phyloP scores from a whole-genome alignment of 1,140 invertebrate species.

The Meloidogyne exigua region DNA sequence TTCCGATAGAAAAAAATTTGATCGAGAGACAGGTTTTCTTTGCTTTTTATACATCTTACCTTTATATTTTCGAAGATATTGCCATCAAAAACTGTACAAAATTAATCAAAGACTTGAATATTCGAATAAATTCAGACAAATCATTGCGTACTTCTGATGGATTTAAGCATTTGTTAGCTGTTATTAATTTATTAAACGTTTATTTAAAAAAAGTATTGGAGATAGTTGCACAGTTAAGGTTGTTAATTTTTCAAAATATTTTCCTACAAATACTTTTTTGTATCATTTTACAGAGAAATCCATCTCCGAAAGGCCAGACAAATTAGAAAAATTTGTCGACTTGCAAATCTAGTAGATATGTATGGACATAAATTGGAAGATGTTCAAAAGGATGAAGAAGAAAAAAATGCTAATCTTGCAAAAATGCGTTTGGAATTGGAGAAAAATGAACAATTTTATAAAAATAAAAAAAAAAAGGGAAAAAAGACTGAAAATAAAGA shows the following conservation, averaged over 20 bases:
- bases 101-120: slow-evolving; percentile 40
- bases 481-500: background rate
- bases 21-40: slow-evolving; percentile 43
- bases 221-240: slow-evolving; percentile 54
- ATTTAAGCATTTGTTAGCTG: slow-evolving; percentile 30
- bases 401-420: slow-evolving; percentile 19
- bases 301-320: slow-evolving; percentile 47
- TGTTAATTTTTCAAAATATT: background rate
- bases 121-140: slow-evolving; percentile 36
- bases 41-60: background rate
- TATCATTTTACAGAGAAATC: slow-evolving; percentile 30
- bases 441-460: slow-evolving; percentile 11
- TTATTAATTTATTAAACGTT: slow-evolving; percentile 38
- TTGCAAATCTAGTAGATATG: slow-evolving; percentile 52
- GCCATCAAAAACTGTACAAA: slow-evolving; percentile 49
- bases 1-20: slow-evolving; percentile 45
- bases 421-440: slow-evolving; percentile 7
- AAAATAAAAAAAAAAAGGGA: slow-evolving; percentile 15
- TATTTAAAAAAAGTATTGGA: slow-evolving; percentile 52
- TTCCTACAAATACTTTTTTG: background rate
- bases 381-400: slow-evolving; percentile 31
- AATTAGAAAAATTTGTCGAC: slow-evolving; percentile 42
- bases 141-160: slow-evolving; percentile 42
- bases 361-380: slow-evolving; percentile 31
- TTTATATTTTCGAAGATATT: slow-evolving; percentile 41